These are phyloP conservation scores for Mormyrops boulengeri DNA, from an alignment of 2,797 vertebrate species.

Conservation along the genomic window DNA sequence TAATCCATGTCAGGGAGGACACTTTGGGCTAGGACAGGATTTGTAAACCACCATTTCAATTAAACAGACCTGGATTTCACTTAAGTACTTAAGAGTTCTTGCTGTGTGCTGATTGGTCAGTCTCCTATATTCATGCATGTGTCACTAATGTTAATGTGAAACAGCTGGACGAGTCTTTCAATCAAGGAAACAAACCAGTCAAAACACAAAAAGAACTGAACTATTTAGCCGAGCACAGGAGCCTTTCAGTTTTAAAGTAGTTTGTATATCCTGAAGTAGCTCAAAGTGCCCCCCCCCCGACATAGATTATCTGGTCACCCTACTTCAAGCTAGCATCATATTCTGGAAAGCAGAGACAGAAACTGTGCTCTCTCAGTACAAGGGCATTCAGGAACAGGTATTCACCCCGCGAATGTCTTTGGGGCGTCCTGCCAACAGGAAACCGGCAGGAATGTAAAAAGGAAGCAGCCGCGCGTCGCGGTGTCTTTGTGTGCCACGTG, in stretches of 20 bases:
- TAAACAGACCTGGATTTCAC: no score
- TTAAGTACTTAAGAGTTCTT: no score
- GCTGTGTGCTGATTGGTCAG: no score
- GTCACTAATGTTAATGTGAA: no score
- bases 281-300: not conserved
- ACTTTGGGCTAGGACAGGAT: no score
- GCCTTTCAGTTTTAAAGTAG: not conserved
- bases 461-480: constrained; percentile 19
- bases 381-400: constrained; percentile 7
- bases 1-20: no score
- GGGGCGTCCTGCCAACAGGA: constrained; percentile 24
- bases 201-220: not conserved
- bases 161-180: not conserved
- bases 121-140: no score
- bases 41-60: no score
- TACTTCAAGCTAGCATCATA: not conserved
- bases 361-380: not conserved
- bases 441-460: constrained; percentile 11
- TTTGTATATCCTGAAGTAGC: not conserved
- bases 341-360: not conserved
- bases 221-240: not conserved
- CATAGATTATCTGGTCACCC: not conserved
- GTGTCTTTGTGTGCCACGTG: constrained; percentile 18
- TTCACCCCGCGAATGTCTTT: constrained; percentile 23
- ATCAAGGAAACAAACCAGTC: not conserved